Percentiles rank a stretch among this genome's conserved stretches.
phyloP scores from a whole-genome alignment of 2,888 invertebrate species.

The Phymatocera aterrima region DNA sequence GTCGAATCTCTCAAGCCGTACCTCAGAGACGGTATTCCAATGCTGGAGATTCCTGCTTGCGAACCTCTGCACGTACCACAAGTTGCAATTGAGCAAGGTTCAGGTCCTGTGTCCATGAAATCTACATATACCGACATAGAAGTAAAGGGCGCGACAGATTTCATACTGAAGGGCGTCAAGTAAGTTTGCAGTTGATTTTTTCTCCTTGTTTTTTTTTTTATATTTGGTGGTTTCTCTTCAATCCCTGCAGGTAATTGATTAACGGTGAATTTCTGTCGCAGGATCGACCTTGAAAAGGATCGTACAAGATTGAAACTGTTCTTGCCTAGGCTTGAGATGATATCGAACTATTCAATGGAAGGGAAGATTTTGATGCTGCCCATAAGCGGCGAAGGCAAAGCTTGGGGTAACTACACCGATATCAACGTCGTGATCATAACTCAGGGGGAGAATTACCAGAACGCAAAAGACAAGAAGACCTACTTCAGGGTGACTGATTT shows the following conservation, averaged over 20 bases:
- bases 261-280: constrained; percentile 64
- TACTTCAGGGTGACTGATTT: constrained; percentile 81
- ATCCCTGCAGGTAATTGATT: constrained; percentile 18
- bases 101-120: constrained; percentile 82
- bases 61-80: constrained; percentile 84
- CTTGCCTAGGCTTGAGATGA: constrained; percentile 81
- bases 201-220: neutral
- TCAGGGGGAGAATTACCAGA: constrained; percentile 77
- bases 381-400: constrained; percentile 82
- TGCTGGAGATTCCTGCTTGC: constrained; percentile 82
- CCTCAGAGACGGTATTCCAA: constrained; percentile 81
- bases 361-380: constrained; percentile 87
- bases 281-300: constrained; percentile 78
- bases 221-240: neutral
- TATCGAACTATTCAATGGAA: constrained; percentile 81
- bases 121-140: constrained; percentile 82
- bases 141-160: constrained; percentile 80
- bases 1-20: constrained; percentile 79
- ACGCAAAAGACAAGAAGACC: constrained; percentile 64
- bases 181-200: constrained; percentile 69
- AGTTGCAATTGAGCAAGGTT: constrained; percentile 82
- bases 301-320: constrained; percentile 79
- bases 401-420: constrained; percentile 83
- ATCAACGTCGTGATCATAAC: constrained; percentile 81
- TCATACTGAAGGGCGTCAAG: constrained; percentile 81